These are phyloP conservation scores for Clarias gariepinus DNA, from an alignment of 2,113 vertebrate species.

Conservation along the genomic window DNA sequence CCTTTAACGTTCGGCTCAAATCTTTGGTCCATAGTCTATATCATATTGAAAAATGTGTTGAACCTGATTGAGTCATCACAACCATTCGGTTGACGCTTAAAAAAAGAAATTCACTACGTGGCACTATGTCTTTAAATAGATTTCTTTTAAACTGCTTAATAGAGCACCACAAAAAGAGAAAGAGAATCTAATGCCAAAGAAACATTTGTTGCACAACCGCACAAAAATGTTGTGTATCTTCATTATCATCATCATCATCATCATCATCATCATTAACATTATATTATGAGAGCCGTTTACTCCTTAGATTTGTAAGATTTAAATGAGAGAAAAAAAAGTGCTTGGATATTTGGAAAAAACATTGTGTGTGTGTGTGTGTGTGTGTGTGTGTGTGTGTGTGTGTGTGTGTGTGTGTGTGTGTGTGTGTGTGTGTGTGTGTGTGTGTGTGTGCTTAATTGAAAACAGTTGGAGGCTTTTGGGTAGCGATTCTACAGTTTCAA, in stretches of 20 bases:
- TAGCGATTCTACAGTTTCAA: slow-evolving; percentile 16
- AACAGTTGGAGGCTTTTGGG: slow-evolving; percentile 23
- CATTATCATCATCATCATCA: background rate
- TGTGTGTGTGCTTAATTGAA: slow-evolving; percentile 19
- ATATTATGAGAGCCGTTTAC: background rate
- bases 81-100: too few species aligned
- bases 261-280: background rate
- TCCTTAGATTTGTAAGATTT: background rate
- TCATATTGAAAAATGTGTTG: too few species aligned
- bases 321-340: background rate
- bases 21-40: too few species aligned
- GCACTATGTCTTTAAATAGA: too few species aligned
- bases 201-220: too few species aligned
- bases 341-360: background rate
- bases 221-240: too few species aligned
- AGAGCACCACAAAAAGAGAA: too few species aligned
- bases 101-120: too few species aligned
- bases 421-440: slow-evolving; percentile 16
- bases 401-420: slow-evolving; percentile 26
- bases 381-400: slow-evolving; percentile 5
- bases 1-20: background rate
- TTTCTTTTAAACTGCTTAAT: too few species aligned
- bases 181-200: too few species aligned
- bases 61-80: too few species aligned
- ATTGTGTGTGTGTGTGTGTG: slow-evolving; percentile 13